phyloP scores from a whole-genome alignment of 2,888 invertebrate species.

The Charanyca ferruginea region DNA sequence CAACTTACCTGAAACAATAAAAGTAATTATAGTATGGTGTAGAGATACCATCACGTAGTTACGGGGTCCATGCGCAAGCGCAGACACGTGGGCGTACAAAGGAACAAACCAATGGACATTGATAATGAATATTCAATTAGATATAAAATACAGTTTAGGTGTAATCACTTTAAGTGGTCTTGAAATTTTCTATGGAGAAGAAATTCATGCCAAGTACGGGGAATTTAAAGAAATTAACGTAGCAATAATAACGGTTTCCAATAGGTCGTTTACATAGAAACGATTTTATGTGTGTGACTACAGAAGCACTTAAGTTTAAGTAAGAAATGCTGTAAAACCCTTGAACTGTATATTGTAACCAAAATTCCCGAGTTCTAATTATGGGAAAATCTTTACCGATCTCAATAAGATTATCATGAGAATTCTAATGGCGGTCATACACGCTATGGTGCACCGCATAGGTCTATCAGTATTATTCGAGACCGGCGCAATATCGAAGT shows the following conservation, averaged over 20 bases:
- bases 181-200: conserved; percentile 35
- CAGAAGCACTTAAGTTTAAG: conserved; percentile 7
- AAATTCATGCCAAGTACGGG: conserved; percentile 48
- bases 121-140: conserved; percentile 65
- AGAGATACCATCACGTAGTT: conserved; percentile 68
- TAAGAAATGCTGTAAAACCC: neutral
- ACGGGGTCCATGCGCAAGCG: conserved; percentile 61
- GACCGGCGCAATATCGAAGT: no score
- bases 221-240: conserved; percentile 49
- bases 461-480: no score
- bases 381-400: neutral
- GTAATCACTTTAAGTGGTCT: conserved; percentile 55
- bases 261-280: conserved; percentile 40
- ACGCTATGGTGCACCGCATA: no score
- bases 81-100: conserved; percentile 67
- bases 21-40: conserved; percentile 74
- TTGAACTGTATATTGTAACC: neutral
- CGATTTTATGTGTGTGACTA: conserved; percentile 19
- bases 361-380: neutral
- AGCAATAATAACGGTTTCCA: conserved; percentile 40
- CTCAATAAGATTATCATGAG: neutral
- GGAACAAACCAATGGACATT: conserved; percentile 52
- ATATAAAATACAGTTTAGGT: conserved; percentile 52
- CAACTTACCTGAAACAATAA: conserved; percentile 86
- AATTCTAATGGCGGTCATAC: no score